These are phyloP conservation scores for Artemia sinica DNA, from an alignment of 2,888 invertebrate species.

Conservation along the genomic window DNA sequence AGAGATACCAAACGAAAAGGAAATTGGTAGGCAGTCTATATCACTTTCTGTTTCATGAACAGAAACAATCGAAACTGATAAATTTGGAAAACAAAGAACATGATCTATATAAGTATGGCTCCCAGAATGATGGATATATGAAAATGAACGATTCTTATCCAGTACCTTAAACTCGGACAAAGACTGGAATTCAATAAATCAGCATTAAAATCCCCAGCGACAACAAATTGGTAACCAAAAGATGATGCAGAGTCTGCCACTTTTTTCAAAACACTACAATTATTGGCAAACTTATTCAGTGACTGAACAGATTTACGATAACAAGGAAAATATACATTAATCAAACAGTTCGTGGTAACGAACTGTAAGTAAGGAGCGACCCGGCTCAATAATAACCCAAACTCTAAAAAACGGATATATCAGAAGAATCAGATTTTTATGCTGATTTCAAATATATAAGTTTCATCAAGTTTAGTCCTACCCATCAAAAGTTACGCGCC, in stretches of 20 bases:
- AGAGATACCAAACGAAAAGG: too few relatives aligned
- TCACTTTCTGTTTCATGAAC: background rate
- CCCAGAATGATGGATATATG: background rate
- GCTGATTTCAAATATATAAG: too few relatives aligned
- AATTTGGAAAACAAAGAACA: background rate
- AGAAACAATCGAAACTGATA: slow-evolving; percentile 1
- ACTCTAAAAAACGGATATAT: too few relatives aligned
- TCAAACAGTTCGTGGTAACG: too few relatives aligned
- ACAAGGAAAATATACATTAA: background rate
- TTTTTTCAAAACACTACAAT: background rate
- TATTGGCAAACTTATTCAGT: background rate
- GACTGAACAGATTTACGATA: background rate
- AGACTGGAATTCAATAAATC: slow-evolving; percentile 8
- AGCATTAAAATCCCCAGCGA: slow-evolving; percentile 1
- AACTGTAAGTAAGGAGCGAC: too few relatives aligned
- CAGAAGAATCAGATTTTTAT: too few relatives aligned
- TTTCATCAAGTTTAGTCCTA: too few relatives aligned
- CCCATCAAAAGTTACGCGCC: too few relatives aligned
- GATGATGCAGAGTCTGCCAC: background rate
- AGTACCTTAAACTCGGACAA: background rate
- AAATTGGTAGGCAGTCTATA: too few relatives aligned
- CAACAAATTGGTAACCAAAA: background rate
- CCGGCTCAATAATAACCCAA: too few relatives aligned
- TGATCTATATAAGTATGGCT: too few relatives aligned
- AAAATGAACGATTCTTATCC: background rate